Evolutionary conservation across 2,888 invertebrate species (phyloP).

Genomic region (Nymphalis urticae): DNA sequence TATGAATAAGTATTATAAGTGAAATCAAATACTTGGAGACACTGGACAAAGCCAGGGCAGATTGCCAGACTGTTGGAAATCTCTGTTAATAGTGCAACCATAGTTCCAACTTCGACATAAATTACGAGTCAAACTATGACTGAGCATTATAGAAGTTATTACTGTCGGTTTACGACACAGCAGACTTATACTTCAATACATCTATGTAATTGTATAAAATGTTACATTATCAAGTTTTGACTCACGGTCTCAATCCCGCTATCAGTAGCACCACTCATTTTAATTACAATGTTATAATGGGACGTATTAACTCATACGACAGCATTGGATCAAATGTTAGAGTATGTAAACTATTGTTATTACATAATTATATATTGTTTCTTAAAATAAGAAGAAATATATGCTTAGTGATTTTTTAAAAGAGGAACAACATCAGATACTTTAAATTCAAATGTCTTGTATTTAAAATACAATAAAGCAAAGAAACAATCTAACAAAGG

Average conservation of each 20-base stretch:
- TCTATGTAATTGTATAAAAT: neutral
- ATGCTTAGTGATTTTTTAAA: no score
- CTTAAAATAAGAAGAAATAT: no score
- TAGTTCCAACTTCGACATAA: constrained; percentile 11
- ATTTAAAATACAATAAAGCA: no score
- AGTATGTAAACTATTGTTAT: neutral
- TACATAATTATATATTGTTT: no score
- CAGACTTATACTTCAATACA: neutral
- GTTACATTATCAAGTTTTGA: neutral
- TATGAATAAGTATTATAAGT: no score
- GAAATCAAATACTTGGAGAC: no score
- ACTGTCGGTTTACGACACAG: constrained; percentile 25
- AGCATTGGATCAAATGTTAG: neutral
- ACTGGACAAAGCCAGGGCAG: no score
- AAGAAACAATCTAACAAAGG: no score
- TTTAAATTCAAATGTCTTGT: no score
- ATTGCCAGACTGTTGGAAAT: neutral
- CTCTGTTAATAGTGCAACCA: constrained; percentile 3
- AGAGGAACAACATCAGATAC: no score
- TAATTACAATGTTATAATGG: neutral
- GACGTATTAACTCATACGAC: neutral
- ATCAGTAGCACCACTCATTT: neutral
- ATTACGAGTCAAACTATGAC: neutral
- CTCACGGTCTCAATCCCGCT: neutral
- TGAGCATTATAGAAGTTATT: constrained; percentile 32